Evolutionary conservation across 1,140 invertebrate species (phyloP).

Genomic region (Littorina saxatilis): DNA sequence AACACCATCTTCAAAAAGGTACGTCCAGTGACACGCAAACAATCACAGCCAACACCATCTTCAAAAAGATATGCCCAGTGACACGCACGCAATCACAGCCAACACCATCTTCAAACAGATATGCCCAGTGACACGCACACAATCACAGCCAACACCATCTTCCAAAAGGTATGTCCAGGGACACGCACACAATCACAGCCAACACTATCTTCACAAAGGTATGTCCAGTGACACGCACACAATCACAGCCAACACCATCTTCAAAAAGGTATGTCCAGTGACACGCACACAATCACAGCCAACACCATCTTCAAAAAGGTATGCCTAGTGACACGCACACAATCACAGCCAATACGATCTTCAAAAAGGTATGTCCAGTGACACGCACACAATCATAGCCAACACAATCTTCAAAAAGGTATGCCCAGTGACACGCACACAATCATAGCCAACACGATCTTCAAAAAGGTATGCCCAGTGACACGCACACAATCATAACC

Average conservation of each 20-base stretch:
- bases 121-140: not conserved
- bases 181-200: not conserved
- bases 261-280: not conserved
- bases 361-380: not conserved
- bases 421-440: too few species aligned
- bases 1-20: not conserved
- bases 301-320: not conserved
- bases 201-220: not conserved
- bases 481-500: too few species aligned
- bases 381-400: too few species aligned
- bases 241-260: not conserved
- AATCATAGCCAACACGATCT: not conserved
- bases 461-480: too few species aligned
- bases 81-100: not conserved
- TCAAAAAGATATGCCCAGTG: not conserved
- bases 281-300: too few species aligned
- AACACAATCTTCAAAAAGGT: not conserved
- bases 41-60: not conserved
- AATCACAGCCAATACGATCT: not conserved
- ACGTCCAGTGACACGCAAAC: not conserved
- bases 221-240: too few species aligned
- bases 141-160: not conserved
- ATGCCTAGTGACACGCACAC: too few species aligned
- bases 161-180: not conserved
- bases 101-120: not conserved